Evolutionary conservation across 2,797 vertebrate genomes (phyloP).

Genomic region (Echeneis naucrates): DNA sequence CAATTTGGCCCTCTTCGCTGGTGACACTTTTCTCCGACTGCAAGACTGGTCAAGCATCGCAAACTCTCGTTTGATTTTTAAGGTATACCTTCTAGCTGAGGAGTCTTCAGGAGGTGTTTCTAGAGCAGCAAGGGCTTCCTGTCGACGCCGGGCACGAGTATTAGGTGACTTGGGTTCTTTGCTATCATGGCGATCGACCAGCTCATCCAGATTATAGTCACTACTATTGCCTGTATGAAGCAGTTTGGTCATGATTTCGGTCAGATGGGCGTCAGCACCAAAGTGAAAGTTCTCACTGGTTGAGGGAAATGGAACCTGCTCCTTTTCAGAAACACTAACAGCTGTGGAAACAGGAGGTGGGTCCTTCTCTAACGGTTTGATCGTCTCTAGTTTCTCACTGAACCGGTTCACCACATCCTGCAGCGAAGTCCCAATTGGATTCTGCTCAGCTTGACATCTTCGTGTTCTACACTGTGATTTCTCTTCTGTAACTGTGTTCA

Average conservation of each 20-base stretch:
- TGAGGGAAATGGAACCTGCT: conserved; percentile 77
- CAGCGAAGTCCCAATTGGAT: conserved; percentile 83
- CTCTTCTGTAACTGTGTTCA: conserved; percentile 59
- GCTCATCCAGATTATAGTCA: conserved; percentile 93
- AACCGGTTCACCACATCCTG: conserved; percentile 92
- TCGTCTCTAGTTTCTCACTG: conserved; percentile 92
- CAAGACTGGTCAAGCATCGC: conserved; percentile 86
- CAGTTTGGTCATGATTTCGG: conserved; percentile 92
- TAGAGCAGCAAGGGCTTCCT: conserved; percentile 87
- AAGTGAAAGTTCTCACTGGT: conserved; percentile 82
- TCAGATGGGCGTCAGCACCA: conserved; percentile 86
- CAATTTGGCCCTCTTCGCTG: conserved; percentile 80
- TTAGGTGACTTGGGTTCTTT: conserved; percentile 89
- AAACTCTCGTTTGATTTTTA: conserved; percentile 92
- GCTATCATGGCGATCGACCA: conserved; percentile 88
- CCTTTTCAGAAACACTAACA: conserved; percentile 78
- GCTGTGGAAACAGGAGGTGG: conserved; percentile 76
- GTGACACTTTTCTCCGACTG: conserved; percentile 79
- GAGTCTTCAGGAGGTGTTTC: conserved; percentile 86
- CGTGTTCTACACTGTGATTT: conserved; percentile 52
- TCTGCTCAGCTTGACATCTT: conserved; percentile 70
- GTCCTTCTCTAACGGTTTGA: conserved; percentile 86
- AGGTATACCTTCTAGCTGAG: conserved; percentile 85
- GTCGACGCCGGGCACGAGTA: conserved; percentile 89
- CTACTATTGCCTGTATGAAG: conserved; percentile 87